Base-by-base conservation (phyloP, 2,797 vertebrate genomes). In the Capromys pilorides region DNA sequence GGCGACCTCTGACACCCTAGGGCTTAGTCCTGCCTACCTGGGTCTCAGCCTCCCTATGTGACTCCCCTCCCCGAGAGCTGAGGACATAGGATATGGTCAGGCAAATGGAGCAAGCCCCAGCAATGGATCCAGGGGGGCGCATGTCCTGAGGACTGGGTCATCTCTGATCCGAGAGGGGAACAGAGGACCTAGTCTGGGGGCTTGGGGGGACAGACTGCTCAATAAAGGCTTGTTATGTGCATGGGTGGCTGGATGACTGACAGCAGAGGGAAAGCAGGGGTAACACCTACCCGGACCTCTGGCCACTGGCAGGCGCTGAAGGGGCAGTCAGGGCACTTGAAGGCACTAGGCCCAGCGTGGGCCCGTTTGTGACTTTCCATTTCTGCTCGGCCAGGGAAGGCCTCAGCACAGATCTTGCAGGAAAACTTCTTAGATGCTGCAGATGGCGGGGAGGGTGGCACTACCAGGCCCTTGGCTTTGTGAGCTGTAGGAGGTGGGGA, bases 281-380 rank as follows among this genome's bases (percentile, higher is more conserved):
- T 3, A 5, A 21, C 36, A 98, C 98, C 83, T 97, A 99, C 99
- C 98, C 99, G 99, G 93, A 99, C 99, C 26, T 99, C 99, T 0
- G 98, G 98, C 99, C 99, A 99, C n/a, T 99, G 98, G 4, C 98
- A 96, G 33, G 99, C 99, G 3, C 98, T 99, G 97, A 99, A 99
- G 0, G 99, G 98, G 97, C 99, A 99, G 97, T 99, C 99, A 0
- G 99, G 99, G 97, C 99, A 99, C 98, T 99, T 99, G 98, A 99
- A 99, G n/a, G 99, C 98, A 97, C 97, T 98, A 51, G 99, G 98
- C 97, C 99, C 99, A 7, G 99, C 86, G 64, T 99, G 99, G 89
- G 99, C 99, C 98, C 99, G 99, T 98, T 99, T 99, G 98, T 99
- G 99, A 98, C 99, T 99, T 97, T 99, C 99, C 99, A 99, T 99